Evolutionary conservation across 2,113 vertebrate species (phyloP).

Genomic region (Ptilorrhoa leucosticta): DNA sequence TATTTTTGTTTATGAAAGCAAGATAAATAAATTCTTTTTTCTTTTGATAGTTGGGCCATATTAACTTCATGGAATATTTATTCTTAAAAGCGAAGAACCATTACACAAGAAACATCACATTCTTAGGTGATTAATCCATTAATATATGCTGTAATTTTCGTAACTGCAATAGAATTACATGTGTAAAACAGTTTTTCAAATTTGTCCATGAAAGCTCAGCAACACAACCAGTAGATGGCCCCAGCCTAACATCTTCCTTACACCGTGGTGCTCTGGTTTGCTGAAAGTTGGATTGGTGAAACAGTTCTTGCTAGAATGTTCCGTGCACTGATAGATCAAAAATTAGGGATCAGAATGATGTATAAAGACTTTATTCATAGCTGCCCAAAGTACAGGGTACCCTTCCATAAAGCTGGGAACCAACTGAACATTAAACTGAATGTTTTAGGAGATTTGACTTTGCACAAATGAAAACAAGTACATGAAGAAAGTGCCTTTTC

Average conservation of each 20-base stretch:
- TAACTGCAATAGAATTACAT: background rate
- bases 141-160: background rate
- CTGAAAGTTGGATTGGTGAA: background rate
- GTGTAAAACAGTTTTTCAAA: background rate
- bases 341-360: background rate
- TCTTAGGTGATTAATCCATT: background rate
- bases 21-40: background rate
- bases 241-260: background rate
- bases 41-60: background rate
- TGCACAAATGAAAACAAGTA: background rate
- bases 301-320: background rate
- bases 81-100: background rate
- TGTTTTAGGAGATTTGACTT: background rate
- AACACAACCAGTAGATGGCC: conserved; percentile 54
- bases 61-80: background rate
- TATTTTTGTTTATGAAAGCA: background rate
- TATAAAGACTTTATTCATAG: background rate
- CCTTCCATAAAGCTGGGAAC: background rate
- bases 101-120: background rate
- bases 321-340: background rate
- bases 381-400: background rate
- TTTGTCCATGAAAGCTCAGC: background rate
- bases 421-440: accelerated
- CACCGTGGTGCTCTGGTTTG: background rate
- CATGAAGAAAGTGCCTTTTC: background rate